Conservation (phyloP, 2,113 vertebrate species). For the Mustelus asterias region DNA sequence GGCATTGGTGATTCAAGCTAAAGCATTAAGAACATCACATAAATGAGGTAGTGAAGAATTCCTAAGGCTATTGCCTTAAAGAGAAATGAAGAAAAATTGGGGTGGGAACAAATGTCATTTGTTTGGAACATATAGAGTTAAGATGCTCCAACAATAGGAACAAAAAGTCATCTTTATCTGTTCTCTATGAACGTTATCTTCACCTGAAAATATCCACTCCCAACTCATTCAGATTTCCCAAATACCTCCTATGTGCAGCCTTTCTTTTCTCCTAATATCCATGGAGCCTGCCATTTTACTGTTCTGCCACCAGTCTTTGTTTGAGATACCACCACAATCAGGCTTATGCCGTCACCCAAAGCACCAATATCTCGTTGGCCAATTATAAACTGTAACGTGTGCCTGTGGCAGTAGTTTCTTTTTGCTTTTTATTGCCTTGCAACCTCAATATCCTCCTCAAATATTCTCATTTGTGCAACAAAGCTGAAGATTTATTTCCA, state of each 20-base stretch:
- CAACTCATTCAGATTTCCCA: not conserved
- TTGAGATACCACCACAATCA: not conserved
- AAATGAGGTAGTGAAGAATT: no score
- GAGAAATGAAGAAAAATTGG: not conserved
- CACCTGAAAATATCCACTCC: not conserved
- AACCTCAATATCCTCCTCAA: no score
- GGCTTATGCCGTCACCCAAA: not conserved
- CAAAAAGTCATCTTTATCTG: not conserved
- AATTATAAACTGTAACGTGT: not conserved
- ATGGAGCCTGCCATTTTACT: not conserved
- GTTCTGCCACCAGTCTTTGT: not conserved
- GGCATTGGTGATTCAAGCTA: no score
- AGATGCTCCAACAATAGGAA: not conserved
- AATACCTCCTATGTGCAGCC: not conserved
- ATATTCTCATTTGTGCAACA: no score
- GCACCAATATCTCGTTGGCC: not conserved
- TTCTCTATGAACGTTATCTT: not conserved
- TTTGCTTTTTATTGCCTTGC: not conserved
- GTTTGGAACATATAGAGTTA: not conserved
- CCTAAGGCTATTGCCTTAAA: no score
- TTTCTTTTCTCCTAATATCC: not conserved
- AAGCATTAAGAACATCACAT: no score
- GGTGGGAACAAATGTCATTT: not conserved
- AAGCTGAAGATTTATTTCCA: no score
- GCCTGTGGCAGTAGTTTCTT: not conserved